Percentiles rank a stretch among this genome's conserved stretches.
phyloP scores from a whole-genome alignment of 2,113 vertebrate genomes.

The Rissa tridactyla region DNA sequence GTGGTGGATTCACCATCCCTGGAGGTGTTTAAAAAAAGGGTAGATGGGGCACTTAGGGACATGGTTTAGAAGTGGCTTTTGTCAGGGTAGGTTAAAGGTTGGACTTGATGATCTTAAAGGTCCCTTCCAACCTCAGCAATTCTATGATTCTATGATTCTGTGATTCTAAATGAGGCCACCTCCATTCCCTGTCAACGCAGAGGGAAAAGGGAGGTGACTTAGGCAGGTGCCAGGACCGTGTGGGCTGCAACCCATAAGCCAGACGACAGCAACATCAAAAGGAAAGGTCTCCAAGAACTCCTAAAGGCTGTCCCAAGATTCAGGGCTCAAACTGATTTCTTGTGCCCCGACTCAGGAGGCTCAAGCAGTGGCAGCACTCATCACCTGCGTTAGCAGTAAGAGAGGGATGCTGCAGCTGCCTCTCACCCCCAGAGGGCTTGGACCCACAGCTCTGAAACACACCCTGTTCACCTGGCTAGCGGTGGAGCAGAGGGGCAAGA shows the following conservation, averaged over 20 bases:
- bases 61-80: no score
- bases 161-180: background rate
- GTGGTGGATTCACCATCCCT: no score
- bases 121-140: no score
- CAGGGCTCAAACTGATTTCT: background rate
- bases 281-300: background rate
- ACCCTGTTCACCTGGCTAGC: background rate
- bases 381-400: background rate
- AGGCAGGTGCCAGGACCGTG: background rate
- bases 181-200: background rate
- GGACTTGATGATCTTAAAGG: no score
- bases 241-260: rapidly evolving
- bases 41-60: no score
- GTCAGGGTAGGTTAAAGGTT: no score
- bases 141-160: no score
- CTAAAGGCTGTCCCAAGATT: background rate
- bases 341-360: background rate
- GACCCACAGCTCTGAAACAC: background rate
- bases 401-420: background rate
- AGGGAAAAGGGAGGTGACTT: background rate
- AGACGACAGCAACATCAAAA: background rate
- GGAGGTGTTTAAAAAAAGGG: no score
- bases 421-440: background rate
- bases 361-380: background rate
- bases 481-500: background rate